These are phyloP conservation scores for Procavia capensis DNA, from an alignment of 2,113 vertebrate species.

Conservation along the genomic window DNA sequence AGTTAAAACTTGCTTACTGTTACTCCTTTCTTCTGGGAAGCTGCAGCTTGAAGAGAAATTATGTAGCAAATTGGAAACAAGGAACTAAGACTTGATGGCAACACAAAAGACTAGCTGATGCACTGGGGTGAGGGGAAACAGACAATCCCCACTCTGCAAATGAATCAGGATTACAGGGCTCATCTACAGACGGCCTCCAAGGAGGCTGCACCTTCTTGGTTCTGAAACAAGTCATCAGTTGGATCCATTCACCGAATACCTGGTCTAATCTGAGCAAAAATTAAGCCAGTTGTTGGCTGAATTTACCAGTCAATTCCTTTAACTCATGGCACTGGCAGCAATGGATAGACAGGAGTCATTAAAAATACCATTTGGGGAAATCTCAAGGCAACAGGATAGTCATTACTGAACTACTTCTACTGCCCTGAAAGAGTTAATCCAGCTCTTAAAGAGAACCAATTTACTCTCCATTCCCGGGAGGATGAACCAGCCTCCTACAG, in stretches of 20 bases:
- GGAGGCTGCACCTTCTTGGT: conserved; percentile 34
- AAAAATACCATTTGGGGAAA: conserved; percentile 49
- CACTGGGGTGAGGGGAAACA: neutral
- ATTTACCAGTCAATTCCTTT: conserved; percentile 23
- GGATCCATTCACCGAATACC: conserved; percentile 63
- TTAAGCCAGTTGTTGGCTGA: conserved; percentile 45
- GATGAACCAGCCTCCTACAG: conserved; percentile 28
- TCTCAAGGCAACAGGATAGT: neutral
- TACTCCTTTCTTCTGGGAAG: conserved; percentile 63
- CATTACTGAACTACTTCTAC: conserved; percentile 42
- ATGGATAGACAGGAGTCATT: neutral
- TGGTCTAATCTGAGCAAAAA: conserved; percentile 42
- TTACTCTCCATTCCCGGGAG: conserved; percentile 54
- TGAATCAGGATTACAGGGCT: conserved; percentile 38
- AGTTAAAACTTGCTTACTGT: conserved; percentile 77
- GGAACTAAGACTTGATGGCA: conserved; percentile 41
- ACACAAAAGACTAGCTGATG: neutral
- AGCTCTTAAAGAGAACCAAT: conserved; percentile 67
- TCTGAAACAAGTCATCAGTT: conserved; percentile 46
- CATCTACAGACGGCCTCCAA: neutral
- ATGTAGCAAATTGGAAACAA: conserved; percentile 68
- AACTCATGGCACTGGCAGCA: neutral
- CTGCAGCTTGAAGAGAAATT: conserved; percentile 60
- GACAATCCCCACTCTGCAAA: conserved; percentile 14
- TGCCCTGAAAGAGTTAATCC: conserved; percentile 70